Evolutionary conservation across 2,888 invertebrate species (phyloP), one percentile per base, ranked within the genome.

Genomic region (Drepanosiphum platanoidis): DNA sequence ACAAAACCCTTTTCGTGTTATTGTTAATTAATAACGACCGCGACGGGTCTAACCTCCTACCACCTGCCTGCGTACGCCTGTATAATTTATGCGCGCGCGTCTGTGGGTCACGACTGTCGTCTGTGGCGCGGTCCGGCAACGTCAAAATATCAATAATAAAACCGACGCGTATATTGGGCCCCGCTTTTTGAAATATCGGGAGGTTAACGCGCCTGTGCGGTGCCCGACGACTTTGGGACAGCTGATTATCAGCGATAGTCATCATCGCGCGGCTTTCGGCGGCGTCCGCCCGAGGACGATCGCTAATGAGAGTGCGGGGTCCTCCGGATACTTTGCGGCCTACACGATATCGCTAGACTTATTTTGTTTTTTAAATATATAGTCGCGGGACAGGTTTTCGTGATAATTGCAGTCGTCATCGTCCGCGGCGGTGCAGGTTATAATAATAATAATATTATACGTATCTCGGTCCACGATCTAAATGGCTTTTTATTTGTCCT

Each of bases 251-350:
- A 27, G 70, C 18, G 27, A 36, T 70, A 58, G 27, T 70, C 52
- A 80, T 68, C 46, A 18, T n/a, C 46, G 22, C 39, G 34, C 3
- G 34, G 52, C 27, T 80, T 70, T 70, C 52, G n/a, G 27, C 52
- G n/a, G 27, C 52, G 27, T 46, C 46, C 34, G 18, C 7, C 32
- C 34, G 36, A 52, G 18, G 15, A 27, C 9, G 68, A 52, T 46
- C 34, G 22, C 52, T 68, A 79, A 79, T 79, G 46, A 68, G 66
- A 66, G 46, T 46, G 42, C 78, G 46, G 34, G n/a, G n/a, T n/a
- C n/a, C 34, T 78, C 22, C 4, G 70, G 52, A 70, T 36, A 70
- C 18, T 18, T 32, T 34, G 34, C n/a, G 34, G n/a, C 42, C 18
- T 42, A 64, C 30, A 64, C 30, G 34, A 11, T 64, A 78, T 42